These are phyloP conservation scores for Malacosoma neustria DNA, from an alignment of 2,888 invertebrate species.

Conservation along the genomic window DNA sequence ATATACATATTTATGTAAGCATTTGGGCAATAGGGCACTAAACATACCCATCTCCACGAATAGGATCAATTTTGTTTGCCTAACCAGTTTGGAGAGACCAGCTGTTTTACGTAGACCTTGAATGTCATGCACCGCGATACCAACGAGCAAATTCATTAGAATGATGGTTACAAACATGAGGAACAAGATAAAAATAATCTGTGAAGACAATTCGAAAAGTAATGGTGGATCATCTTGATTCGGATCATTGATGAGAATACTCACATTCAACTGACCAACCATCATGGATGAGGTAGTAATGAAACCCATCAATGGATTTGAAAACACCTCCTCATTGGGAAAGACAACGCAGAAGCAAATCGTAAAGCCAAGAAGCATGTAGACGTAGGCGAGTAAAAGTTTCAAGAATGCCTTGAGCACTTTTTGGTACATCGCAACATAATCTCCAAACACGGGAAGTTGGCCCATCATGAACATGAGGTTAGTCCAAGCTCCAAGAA, in stretches of 20 bases:
- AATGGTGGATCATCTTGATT: conserved; percentile 81
- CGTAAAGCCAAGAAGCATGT: conserved; percentile 88
- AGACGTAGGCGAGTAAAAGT: conserved; percentile 86
- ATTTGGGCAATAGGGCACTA: conserved; percentile 83
- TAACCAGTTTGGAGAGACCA: conserved; percentile 85
- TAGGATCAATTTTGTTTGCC: conserved; percentile 88
- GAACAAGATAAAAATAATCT: conserved; percentile 86
- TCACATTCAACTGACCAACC: conserved; percentile 88
- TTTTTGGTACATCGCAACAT: conserved; percentile 93
- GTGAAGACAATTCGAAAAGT: conserved; percentile 84
- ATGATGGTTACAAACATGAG: conserved; percentile 89
- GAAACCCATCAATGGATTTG: conserved; percentile 87
- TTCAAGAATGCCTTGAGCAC: conserved; percentile 90
- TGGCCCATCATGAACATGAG: conserved; percentile 93
- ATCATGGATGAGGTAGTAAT: conserved; percentile 91
- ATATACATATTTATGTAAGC: conserved; percentile 82
- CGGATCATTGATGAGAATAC: conserved; percentile 82
- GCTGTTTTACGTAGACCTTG: conserved; percentile 90
- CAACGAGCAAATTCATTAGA: conserved; percentile 88
- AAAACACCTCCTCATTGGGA: conserved; percentile 86
- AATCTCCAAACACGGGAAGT: conserved; percentile 90
- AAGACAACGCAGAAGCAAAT: conserved; percentile 92
- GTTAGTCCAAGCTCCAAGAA: conserved; percentile 90
- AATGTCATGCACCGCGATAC: conserved; percentile 91
- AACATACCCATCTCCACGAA: conserved; percentile 89